Percentiles rank a stretch among this genome's conserved stretches.
These are phyloP conservation scores for Hybos culiciformis DNA, from an alignment of 2,888 invertebrate species.

Conservation along the genomic window DNA sequence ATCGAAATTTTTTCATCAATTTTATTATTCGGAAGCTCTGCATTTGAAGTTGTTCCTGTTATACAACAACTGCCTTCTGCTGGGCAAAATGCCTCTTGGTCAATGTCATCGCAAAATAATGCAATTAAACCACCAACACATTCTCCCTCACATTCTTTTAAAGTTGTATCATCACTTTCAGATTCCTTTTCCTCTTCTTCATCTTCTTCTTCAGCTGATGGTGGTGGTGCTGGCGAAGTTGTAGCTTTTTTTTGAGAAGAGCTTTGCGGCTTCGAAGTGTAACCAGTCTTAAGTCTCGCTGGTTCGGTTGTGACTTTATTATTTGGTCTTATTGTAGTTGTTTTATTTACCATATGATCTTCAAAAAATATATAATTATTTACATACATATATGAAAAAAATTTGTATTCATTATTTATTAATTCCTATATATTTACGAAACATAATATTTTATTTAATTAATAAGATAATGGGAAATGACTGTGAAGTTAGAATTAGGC, in stretches of 20 bases:
- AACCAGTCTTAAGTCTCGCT: constrained; percentile 15
- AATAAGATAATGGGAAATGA: too few species aligned
- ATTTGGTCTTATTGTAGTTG: constrained; percentile 25
- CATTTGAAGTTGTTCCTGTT: constrained; percentile 33
- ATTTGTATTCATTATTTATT: constrained; percentile 6
- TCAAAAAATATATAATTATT: constrained; percentile 1
- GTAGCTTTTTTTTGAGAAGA: constrained; percentile 19
- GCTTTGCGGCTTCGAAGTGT: constrained; percentile 16
- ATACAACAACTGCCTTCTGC: constrained; percentile 69
- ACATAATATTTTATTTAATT: too few species aligned
- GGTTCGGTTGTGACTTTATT: constrained; percentile 22
- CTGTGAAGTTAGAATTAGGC: too few species aligned
- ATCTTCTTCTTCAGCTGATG: constrained; percentile 19
- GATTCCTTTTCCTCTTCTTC: constrained; percentile 19
- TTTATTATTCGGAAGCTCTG: constrained; percentile 16
- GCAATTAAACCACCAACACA: constrained; percentile 73
- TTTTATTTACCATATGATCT: constrained; percentile 29
- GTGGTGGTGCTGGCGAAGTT: constrained; percentile 11
- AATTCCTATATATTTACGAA: constrained; percentile 10
- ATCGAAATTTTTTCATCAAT: constrained; percentile 25
- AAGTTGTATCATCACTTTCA: constrained; percentile 21
- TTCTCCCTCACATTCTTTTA: constrained; percentile 62
- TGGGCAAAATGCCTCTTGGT: constrained; percentile 61
- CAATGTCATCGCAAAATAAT: constrained; percentile 74
- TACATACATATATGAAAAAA: too few species aligned